A percentile compares a stretch with the other conserved stretches of the same genome.
Evolutionary conservation across 2,113 vertebrate genomes (phyloP).

Genomic region (Pleuronectes platessa): DNA sequence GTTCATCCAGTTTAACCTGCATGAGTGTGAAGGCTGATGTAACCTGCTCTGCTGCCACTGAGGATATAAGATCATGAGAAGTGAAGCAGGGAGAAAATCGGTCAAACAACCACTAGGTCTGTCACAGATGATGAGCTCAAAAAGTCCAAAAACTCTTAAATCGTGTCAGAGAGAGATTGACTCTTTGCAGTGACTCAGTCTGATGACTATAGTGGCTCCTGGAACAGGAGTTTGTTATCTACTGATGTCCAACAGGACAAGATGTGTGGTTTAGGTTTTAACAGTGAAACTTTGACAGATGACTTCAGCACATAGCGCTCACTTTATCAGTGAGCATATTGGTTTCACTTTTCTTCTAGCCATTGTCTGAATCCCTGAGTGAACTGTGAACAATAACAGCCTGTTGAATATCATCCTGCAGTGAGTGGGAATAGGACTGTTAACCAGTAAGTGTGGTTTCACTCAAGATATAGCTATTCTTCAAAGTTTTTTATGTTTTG

Average conservation of each 20-base stretch:
- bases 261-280: not conserved
- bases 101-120: not conserved
- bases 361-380: too few relatives aligned
- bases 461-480: conserved; percentile 9
- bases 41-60: not conserved
- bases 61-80: not conserved
- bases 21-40: not conserved
- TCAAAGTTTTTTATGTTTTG: not conserved
- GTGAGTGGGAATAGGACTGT: conserved; percentile 41
- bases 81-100: not conserved
- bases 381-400: too few relatives aligned
- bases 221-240: not conserved
- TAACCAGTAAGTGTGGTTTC: conserved; percentile 30
- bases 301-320: not conserved
- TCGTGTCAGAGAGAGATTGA: too few relatives aligned
- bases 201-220: not conserved
- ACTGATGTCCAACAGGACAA: not conserved
- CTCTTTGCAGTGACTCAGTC: not conserved
- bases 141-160: too few relatives aligned
- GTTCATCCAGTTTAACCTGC: not conserved
- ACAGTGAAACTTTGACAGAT: not conserved
- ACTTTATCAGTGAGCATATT: too few relatives aligned
- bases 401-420: conserved; percentile 27
- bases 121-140: too few relatives aligned
- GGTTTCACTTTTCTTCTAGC: too few relatives aligned